phyloP scores from a whole-genome alignment of 37 sponge, comb jelly and placozoan species.

The Cliona cf. orientalis region DNA sequence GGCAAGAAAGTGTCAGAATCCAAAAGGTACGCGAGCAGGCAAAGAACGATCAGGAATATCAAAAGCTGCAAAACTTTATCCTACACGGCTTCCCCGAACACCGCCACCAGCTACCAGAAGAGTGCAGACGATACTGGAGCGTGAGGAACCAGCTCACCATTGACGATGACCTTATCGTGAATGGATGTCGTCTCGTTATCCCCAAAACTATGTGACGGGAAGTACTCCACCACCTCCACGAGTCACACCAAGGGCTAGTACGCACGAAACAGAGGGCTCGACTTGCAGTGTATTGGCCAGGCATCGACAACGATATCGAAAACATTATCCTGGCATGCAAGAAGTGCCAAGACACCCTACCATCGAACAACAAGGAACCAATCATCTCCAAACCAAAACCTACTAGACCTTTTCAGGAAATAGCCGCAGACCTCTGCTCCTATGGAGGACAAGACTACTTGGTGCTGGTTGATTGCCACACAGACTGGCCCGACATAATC shows the following conservation, averaged over 20 bases:
- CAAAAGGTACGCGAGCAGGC: constrained; percentile 6
- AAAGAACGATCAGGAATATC: constrained; percentile 12
- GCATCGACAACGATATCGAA: constrained; percentile 5
- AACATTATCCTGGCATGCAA: constrained; percentile 19
- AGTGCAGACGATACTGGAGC: constrained; percentile 18
- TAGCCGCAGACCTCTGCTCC: too few species aligned
- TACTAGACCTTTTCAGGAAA: too few species aligned
- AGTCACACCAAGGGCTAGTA: too few species aligned
- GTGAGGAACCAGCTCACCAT: constrained; percentile 7
- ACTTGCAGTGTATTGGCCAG: too few species aligned
- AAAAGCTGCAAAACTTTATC: constrained; percentile 13
- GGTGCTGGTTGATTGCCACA: too few species aligned
- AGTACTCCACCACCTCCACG: constrained; percentile 20
- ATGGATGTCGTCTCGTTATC: constrained; percentile 7
- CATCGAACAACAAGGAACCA: too few species aligned
- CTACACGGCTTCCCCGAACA: constrained; percentile 16
- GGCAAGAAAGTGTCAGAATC: not conserved
- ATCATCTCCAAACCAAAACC: too few species aligned
- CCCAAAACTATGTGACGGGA: not conserved
- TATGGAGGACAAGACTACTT: too few species aligned
- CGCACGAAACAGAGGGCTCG: too few species aligned
- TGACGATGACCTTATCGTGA: constrained; percentile 14
- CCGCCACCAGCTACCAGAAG: constrained; percentile 5
- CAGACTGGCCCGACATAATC: too few species aligned
- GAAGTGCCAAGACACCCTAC: constrained; percentile 15